A percentile compares a stretch with the other conserved stretches of the same genome.
Evolutionary conservation across 2,113 vertebrate species (phyloP).

Genomic region (Cygnus buccinator): DNA sequence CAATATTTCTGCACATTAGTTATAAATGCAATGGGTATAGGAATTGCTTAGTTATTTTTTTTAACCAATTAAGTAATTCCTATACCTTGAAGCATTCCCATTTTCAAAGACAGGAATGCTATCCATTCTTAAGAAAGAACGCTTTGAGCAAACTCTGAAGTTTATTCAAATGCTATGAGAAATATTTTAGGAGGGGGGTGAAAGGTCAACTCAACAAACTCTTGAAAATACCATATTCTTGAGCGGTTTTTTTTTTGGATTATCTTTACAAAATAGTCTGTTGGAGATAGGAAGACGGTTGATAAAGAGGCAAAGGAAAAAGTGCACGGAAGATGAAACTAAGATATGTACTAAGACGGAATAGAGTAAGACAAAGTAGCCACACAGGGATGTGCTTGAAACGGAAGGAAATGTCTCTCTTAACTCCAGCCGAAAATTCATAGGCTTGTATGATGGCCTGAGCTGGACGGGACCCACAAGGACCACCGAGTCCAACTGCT

Average conservation of each 20-base stretch:
- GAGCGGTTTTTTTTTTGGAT: not conserved
- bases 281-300: not conserved
- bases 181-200: not conserved
- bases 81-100: no score
- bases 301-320: not conserved
- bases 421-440: not conserved
- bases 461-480: not conserved
- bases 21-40: not conserved
- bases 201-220: not conserved
- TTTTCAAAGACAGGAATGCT: no score
- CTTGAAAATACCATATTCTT: not conserved
- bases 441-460: no score
- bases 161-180: not conserved
- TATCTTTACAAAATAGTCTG: not conserved
- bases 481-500: not conserved
- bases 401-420: not conserved
- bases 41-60: not conserved
- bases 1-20: not conserved
- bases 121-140: not conserved
- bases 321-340: not conserved
- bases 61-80: not conserved
- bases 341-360: not conserved
- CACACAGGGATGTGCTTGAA: not conserved
- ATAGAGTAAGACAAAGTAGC: not conserved
- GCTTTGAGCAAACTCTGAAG: not conserved